Conservation (phyloP, 2,888 invertebrate genomes). For the Biston stratarius region DNA sequence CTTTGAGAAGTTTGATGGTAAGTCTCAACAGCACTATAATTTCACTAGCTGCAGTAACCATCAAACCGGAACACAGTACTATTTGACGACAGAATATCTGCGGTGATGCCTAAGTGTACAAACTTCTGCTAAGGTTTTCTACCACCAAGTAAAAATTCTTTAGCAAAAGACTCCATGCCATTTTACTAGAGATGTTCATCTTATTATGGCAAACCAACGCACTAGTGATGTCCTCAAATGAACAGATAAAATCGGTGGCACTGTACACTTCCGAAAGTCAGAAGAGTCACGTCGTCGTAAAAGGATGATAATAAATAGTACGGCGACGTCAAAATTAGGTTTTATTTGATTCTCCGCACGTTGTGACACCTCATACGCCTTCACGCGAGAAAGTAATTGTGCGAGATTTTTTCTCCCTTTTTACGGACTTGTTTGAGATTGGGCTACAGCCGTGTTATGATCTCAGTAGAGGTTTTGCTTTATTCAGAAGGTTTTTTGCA, state of each 20-base stretch:
- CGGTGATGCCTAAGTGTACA: too few relatives aligned
- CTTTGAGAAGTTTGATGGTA: too few relatives aligned
- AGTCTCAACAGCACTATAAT: too few relatives aligned
- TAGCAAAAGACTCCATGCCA: too few relatives aligned
- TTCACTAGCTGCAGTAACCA: too few relatives aligned
- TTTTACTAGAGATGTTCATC: too few relatives aligned
- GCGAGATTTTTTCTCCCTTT: constrained; percentile 21
- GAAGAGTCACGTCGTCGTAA: constrained; percentile 35
- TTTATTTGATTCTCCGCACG: constrained; percentile 45
- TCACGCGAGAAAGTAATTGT: constrained; percentile 39
- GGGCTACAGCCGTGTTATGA: neutral
- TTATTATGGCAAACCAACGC: too few relatives aligned
- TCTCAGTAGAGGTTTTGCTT: neutral
- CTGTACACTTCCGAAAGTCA: neutral
- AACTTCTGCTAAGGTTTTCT: too few relatives aligned
- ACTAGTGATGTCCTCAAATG: neutral
- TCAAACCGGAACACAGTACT: too few relatives aligned
- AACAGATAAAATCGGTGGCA: neutral
- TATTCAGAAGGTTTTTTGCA: neutral
- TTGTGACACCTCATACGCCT: constrained; percentile 41
- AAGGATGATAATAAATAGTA: constrained; percentile 36
- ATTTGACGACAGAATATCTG: too few relatives aligned
- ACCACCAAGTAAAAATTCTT: too few relatives aligned
- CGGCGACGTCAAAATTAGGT: constrained; percentile 43
- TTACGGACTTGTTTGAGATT: constrained; percentile 8